phyloP scores from a whole-genome alignment of 1,140 invertebrate species.

The Lucilia cuprina region DNA sequence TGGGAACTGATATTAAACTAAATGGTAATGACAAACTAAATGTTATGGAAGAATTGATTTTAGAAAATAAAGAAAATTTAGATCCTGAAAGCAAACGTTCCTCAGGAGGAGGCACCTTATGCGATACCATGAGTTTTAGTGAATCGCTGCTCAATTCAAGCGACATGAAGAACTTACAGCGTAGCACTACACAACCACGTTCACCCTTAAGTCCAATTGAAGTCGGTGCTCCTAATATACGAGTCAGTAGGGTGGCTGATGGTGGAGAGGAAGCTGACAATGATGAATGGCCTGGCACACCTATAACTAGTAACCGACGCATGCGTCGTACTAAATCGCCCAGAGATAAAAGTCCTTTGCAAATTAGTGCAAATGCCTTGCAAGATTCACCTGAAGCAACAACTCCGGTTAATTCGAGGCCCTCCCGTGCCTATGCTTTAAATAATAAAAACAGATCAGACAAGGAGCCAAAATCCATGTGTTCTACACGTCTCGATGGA shows the following conservation, averaged over 20 bases:
- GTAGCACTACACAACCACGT: slow-evolving; percentile 43
- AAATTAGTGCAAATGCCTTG: not conserved
- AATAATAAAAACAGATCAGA: not conserved
- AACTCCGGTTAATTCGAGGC: not conserved
- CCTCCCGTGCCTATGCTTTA: not conserved
- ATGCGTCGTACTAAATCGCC: slow-evolving; percentile 47
- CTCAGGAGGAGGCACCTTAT: not conserved
- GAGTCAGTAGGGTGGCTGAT: slow-evolving; percentile 12
- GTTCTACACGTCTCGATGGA: slow-evolving; percentile 51
- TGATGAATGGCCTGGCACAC: slow-evolving; percentile 52
- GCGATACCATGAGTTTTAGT: slow-evolving; percentile 53
- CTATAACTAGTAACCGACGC: slow-evolving; percentile 43
- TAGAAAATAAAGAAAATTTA: slow-evolving; percentile 44
- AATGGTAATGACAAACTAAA: not conserved
- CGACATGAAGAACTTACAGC: slow-evolving; percentile 50
- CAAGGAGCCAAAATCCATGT: slow-evolving; percentile 43
- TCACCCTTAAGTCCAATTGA: slow-evolving; percentile 54
- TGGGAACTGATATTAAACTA: not conserved
- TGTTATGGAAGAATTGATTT: slow-evolving; percentile 23
- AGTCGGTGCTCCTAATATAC: slow-evolving; percentile 37
- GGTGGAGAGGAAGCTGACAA: slow-evolving; percentile 39
- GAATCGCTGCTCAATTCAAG: slow-evolving; percentile 53
- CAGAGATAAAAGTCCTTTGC: not conserved
- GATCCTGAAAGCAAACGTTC: slow-evolving; percentile 36
- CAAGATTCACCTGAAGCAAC: not conserved